These are phyloP conservation scores for Portevinia maculata DNA, from an alignment of 2,888 invertebrate genomes.

Conservation along the genomic window DNA sequence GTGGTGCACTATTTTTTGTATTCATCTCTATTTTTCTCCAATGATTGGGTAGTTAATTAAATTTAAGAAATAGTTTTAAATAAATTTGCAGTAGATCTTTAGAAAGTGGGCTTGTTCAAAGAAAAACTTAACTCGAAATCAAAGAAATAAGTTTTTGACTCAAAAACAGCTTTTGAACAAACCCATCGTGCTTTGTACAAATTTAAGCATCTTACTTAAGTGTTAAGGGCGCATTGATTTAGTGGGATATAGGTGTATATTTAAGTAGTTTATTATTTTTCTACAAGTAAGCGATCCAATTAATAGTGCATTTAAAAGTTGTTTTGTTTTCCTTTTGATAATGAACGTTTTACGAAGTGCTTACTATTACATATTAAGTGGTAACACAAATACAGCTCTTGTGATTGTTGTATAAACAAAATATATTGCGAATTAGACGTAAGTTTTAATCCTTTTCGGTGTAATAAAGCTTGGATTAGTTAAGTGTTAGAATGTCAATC, in stretches of 20 bases:
- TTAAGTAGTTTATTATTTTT: constrained; percentile 43
- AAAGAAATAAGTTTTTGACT: background rate
- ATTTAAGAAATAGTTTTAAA: too few species aligned
- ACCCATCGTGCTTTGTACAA: background rate
- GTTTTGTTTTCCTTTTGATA: background rate
- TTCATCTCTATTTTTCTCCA: constrained; percentile 4
- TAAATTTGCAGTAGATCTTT: background rate
- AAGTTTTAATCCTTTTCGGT: constrained; percentile 78
- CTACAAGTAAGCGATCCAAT: constrained; percentile 32
- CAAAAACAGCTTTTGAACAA: background rate
- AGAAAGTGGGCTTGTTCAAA: background rate
- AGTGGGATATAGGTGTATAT: constrained; percentile 11
- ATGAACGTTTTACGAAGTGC: constrained; percentile 38
- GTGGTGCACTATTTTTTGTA: constrained; percentile 65
- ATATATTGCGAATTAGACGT: constrained; percentile 34
- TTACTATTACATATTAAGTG: constrained; percentile 70
- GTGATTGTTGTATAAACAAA: constrained; percentile 34
- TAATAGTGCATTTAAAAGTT: constrained; percentile 63
- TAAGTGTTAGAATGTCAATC: constrained; percentile 10
- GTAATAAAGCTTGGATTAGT: constrained; percentile 68
- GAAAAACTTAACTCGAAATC: background rate
- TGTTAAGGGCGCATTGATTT: background rate
- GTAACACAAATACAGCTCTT: constrained; percentile 50
- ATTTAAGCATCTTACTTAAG: constrained; percentile 8
- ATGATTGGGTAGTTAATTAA: background rate